Evolutionary conservation across 1,140 invertebrate species (phyloP), one percentile per base, ranked within the genome.

Genomic region (Cyphomyrmex costatus): DNA sequence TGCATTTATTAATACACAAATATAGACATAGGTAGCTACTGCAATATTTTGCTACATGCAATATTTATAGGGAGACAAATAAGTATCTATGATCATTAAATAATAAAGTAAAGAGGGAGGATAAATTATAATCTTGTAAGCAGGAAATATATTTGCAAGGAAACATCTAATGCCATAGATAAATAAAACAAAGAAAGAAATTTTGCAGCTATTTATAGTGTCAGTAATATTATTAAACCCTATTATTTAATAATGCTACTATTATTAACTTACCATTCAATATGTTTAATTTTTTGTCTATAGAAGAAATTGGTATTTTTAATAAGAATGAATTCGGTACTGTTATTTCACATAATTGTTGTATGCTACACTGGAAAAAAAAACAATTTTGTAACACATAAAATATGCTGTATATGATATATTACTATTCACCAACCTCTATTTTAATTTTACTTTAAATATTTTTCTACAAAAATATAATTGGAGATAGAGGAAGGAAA

Each of bases 211-310:
- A 8, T 2, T 8, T 42, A 2, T 42, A 42, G 10, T 42, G 10
- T 42, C 36, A 42, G 36, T 42, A 42, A 42, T 42, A 42, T 42
- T 42, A 42, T 42, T 42, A 10, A 42, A 42, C 8, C 10, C 2
- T 49, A 21, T n/a, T 61, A 46, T 27, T 77, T 53, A 53, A 21
- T 1, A 16, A 12, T 49, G 14, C 14, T 56, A 51, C 19, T 36
- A 4, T 6, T 0, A 27, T 79, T 66, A 16, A 56, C 68, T 60
- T 33, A 83, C 79, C 79, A 21, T 74, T 12, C 10, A 83, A 60
- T 73, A 83, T 36, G 2, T 73, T 60, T 12, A 60, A 73, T 60
- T 82, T 82, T 3, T 74, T 83, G 1, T 83, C 68, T 60, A 74
- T 21, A n/a, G 19, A 83, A 0, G 68, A 74, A 60, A 83, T 4